Evolutionary conservation across 2,888 invertebrate species (phyloP).

Genomic region (Pachydiplax longipennis): DNA sequence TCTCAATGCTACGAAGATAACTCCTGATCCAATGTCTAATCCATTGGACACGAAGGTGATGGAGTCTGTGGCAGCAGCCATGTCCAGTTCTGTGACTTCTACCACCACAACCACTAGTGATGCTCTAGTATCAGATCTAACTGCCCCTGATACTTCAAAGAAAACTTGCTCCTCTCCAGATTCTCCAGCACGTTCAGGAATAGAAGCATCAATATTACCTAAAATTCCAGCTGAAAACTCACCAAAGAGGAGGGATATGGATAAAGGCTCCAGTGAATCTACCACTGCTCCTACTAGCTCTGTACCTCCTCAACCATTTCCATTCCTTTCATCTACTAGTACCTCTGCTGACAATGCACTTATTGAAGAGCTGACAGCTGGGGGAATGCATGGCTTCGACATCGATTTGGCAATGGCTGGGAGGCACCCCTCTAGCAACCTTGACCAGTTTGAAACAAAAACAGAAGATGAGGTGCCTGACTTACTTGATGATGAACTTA

Average conservation of each 20-base stretch:
- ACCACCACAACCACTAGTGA: constrained; percentile 32
- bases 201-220: not conserved
- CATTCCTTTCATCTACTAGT: constrained; percentile 50
- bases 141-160: constrained; percentile 23
- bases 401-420: constrained; percentile 44
- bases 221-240: constrained; percentile 1
- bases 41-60: constrained; percentile 20
- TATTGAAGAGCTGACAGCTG: constrained; percentile 51
- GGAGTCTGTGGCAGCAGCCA: constrained; percentile 20
- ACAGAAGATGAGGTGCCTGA: constrained; percentile 58
- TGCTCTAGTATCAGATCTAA: constrained; percentile 24
- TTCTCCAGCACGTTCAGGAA: not conserved
- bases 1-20: constrained; percentile 38
- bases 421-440: constrained; percentile 51
- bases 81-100: constrained; percentile 38
- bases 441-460: constrained; percentile 55
- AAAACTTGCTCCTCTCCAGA: constrained; percentile 34
- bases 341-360: constrained; percentile 52
- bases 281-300: constrained; percentile 32
- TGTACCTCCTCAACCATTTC: constrained; percentile 10
- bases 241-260: constrained; percentile 22
- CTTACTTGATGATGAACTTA: constrained; percentile 54
- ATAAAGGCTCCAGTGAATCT: constrained; percentile 32
- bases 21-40: constrained; percentile 44
- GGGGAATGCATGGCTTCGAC: constrained; percentile 46